phyloP scores from a whole-genome alignment of 2,113 vertebrate genomes.

The Paratilapia polleni region DNA sequence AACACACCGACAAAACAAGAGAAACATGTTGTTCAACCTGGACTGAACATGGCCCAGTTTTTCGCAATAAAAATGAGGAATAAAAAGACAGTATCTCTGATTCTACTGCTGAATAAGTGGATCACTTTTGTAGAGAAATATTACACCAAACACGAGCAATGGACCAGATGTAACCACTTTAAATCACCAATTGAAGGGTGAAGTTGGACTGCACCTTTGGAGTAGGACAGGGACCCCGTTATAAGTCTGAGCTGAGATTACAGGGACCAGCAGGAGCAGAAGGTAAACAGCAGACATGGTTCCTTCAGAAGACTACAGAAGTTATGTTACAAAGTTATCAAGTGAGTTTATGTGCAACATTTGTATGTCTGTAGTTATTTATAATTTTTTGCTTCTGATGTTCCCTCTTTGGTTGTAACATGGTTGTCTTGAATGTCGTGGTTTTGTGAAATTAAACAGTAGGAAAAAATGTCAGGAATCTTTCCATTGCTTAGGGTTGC shows the following conservation, averaged over 20 bases:
- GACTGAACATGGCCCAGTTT: too few species aligned
- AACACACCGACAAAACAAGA: too few species aligned
- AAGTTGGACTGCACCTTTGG: constrained; percentile 86
- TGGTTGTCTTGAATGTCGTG: background rate
- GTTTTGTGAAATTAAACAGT: background rate
- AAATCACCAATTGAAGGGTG: constrained; percentile 41
- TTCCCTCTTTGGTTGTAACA: background rate
- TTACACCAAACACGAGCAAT: too few species aligned
- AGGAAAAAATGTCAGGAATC: background rate
- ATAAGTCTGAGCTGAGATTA: constrained; percentile 80
- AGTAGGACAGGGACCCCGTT: constrained; percentile 83
- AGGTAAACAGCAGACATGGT: constrained; percentile 1
- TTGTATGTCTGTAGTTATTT: background rate
- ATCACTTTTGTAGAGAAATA: too few species aligned
- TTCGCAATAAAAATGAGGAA: too few species aligned
- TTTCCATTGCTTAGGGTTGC: background rate
- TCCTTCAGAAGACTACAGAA: background rate
- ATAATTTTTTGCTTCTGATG: background rate
- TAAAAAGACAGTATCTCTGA: too few species aligned
- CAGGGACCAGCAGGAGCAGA: constrained; percentile 51
- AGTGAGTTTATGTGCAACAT: background rate
- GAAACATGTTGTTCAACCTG: too few species aligned
- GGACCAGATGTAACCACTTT: too few species aligned
- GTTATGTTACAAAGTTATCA: background rate
- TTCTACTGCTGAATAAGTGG: too few species aligned